Conservation (phyloP, 2,888 invertebrate genomes). For the Campaea margaritaria region DNA sequence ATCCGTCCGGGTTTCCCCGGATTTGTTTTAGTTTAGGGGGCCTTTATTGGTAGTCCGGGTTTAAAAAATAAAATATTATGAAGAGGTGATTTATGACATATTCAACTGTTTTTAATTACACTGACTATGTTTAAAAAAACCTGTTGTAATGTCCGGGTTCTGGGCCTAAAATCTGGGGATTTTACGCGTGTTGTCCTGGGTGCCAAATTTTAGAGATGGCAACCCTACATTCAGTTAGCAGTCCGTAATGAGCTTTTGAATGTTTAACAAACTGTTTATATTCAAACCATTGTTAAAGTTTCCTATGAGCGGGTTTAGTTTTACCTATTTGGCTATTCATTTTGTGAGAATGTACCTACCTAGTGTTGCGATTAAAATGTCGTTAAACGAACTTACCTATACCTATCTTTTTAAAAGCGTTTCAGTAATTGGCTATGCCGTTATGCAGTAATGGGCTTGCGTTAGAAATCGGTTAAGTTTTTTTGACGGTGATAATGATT, state of each 20-base stretch:
- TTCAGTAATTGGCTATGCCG: slow-evolving; percentile 7
- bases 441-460: slow-evolving; percentile 13
- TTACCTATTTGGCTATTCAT: slow-evolving; percentile 3
- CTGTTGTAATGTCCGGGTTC: too few species aligned
- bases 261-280: slow-evolving; percentile 32
- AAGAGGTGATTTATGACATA: too few species aligned
- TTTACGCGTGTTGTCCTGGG: too few species aligned
- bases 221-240: slow-evolving; percentile 41
- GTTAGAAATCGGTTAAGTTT: slow-evolving; percentile 1
- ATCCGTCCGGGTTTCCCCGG: too few species aligned
- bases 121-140: too few species aligned
- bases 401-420: slow-evolving; percentile 3
- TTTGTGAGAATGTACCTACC: not conserved
- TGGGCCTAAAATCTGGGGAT: too few species aligned
- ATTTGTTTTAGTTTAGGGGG: too few species aligned
- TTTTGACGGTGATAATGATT: slow-evolving; percentile 5
- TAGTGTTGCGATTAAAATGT: slow-evolving; percentile 18
- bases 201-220: too few species aligned
- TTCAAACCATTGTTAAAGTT: slow-evolving; percentile 16
- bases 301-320: slow-evolving; percentile 4
- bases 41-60: too few species aligned
- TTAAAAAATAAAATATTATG: too few species aligned
- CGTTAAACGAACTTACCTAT: slow-evolving; percentile 10
- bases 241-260: slow-evolving; percentile 37
- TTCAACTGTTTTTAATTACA: too few species aligned